Percentiles rank a stretch among this genome's conserved stretches.
phyloP scores from a whole-genome alignment of 2,113 vertebrate genomes.

The Thalassarche chlororhynchos region DNA sequence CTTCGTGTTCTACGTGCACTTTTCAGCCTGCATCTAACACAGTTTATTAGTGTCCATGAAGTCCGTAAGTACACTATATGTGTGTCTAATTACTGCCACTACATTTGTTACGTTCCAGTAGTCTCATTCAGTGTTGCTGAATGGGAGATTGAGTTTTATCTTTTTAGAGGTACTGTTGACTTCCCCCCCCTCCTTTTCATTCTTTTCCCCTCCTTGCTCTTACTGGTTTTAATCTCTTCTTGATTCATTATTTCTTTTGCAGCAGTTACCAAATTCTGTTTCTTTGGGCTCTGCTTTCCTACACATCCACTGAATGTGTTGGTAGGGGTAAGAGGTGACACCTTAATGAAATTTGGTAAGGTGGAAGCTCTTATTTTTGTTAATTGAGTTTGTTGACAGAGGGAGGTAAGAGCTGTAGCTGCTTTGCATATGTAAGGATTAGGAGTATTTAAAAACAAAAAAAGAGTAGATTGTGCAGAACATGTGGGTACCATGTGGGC shows the following conservation, averaged over 20 bases:
- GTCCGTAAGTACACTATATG: rapidly evolving
- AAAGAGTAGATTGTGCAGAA: background rate
- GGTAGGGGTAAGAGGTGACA: background rate
- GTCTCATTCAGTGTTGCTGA: background rate
- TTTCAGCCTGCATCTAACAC: background rate
- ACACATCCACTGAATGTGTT: background rate
- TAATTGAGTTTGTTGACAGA: background rate
- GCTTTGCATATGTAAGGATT: background rate
- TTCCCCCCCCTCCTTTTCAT: rapidly evolving
- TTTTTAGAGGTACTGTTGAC: background rate
- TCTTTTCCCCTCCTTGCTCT: background rate
- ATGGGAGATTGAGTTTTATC: background rate
- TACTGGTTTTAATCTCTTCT: background rate
- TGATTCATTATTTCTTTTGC: background rate
- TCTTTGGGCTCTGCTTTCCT: background rate
- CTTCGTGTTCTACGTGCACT: background rate
- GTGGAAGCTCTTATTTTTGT: background rate
- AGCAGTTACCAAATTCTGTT: background rate
- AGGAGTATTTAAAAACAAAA: background rate
- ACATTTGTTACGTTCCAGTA: background rate
- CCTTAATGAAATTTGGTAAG: background rate
- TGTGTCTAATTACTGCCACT: background rate
- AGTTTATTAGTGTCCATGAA: background rate
- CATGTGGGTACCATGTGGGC: background rate
- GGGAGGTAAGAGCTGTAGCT: background rate